These are phyloP conservation scores for Poeciliopsis presidionis DNA, from an alignment of 2,797 vertebrate genomes.

Conservation along the genomic window DNA sequence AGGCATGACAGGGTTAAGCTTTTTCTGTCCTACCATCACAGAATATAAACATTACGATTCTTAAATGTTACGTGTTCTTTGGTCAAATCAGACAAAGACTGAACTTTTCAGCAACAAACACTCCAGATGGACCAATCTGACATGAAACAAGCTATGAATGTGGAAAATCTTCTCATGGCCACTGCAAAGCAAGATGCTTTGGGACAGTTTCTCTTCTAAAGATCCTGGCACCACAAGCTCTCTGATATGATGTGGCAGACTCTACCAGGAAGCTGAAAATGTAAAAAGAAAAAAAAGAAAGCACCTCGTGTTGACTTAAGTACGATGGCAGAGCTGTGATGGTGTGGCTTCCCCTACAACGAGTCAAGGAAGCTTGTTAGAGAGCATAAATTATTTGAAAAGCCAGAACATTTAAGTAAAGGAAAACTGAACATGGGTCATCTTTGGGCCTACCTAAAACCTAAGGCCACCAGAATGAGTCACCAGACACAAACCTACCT, in stretches of 20 bases:
- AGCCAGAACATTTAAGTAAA: not conserved
- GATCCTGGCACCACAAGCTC: too few species aligned
- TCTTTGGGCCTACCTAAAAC: not conserved
- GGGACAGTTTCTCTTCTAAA: too few species aligned
- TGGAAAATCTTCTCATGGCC: not conserved
- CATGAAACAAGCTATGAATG: not conserved
- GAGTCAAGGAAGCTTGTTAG: not conserved
- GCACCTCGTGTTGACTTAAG: too few species aligned
- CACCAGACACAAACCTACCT: not conserved
- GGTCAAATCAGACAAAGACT: not conserved
- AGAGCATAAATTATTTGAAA: not conserved
- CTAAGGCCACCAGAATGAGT: not conserved
- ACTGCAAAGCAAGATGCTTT: not conserved
- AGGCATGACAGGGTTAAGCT: not conserved
- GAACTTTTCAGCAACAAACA: not conserved
- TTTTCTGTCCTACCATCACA: not conserved
- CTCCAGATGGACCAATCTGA: not conserved
- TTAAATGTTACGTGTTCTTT: not conserved
- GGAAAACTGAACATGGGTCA: not conserved
- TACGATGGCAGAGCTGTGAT: not conserved
- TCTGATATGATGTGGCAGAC: too few species aligned
- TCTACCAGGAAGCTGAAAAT: too few species aligned
- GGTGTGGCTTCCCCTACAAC: not conserved
- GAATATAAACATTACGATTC: not conserved
- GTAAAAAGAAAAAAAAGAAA: too few species aligned